Percentiles rank a stretch among this genome's conserved stretches.
Evolutionary conservation across 2,888 invertebrate species (phyloP).

Genomic region (Strigamia transsilvanica): DNA sequence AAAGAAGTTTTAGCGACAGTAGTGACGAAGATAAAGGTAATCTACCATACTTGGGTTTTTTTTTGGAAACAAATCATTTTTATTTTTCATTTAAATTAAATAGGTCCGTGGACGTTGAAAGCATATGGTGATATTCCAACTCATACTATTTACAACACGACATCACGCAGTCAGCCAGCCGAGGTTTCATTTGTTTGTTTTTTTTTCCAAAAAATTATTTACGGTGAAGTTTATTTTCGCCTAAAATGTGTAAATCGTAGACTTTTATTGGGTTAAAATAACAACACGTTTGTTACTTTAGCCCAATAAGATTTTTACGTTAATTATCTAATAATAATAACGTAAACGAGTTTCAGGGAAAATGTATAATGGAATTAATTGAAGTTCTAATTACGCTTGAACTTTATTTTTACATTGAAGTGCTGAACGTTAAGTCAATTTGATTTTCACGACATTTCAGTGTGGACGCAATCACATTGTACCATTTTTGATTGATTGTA

Average conservation of each 20-base stretch:
- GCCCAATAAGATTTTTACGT: constrained; percentile 37
- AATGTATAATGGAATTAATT: too few relatives aligned
- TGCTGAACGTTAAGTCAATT: too few relatives aligned
- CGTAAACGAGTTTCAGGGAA: too few relatives aligned
- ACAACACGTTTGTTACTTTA: constrained; percentile 50
- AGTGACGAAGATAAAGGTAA: constrained; percentile 54
- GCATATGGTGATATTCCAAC: constrained; percentile 86
- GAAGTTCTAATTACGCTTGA: too few relatives aligned
- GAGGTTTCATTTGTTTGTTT: constrained; percentile 67
- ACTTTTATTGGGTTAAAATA: constrained; percentile 52
- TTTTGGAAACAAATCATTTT: neutral
- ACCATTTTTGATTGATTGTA: too few relatives aligned
- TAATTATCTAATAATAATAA: too few relatives aligned
- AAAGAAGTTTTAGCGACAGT: constrained; percentile 51
- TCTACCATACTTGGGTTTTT: neutral
- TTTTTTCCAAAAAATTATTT: constrained; percentile 50
- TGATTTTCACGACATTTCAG: too few relatives aligned
- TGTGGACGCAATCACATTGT: too few relatives aligned
- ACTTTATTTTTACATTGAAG: too few relatives aligned
- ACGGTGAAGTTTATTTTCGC: neutral
- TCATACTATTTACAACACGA: constrained; percentile 85
- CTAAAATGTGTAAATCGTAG: neutral
- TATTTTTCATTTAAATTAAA: neutral
- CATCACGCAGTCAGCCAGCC: constrained; percentile 78
- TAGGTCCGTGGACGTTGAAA: constrained; percentile 77